These are phyloP conservation scores for Peromyscus maniculatus DNA, from an alignment of 2,113 vertebrate species.

Conservation along the genomic window DNA sequence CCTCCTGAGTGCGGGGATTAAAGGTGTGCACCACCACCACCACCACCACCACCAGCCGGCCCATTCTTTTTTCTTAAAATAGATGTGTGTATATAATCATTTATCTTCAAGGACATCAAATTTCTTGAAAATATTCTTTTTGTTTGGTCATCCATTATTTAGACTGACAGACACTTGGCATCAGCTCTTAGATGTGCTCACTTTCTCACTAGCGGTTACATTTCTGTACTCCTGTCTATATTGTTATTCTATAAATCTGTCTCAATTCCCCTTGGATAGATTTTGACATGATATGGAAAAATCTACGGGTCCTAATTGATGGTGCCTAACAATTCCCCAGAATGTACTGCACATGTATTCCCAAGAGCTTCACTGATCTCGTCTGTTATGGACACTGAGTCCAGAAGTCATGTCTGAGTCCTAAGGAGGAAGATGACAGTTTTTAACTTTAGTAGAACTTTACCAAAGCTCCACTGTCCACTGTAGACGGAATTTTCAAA, in stretches of 20 bases:
- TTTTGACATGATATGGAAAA: neutral
- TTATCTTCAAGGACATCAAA: neutral
- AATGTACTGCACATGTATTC: neutral
- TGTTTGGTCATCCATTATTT: neutral
- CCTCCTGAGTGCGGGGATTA: neutral
- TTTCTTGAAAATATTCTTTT: conserved; percentile 37
- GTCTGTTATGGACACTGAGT: conserved; percentile 86
- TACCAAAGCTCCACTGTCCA: conserved; percentile 61
- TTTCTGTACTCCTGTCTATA: neutral
- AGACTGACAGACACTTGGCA: neutral
- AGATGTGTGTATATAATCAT: no score
- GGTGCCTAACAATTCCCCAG: conserved; percentile 67
- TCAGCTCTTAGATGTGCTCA: neutral
- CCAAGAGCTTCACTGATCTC: neutral
- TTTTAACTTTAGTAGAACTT: conserved; percentile 54
- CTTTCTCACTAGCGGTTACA: neutral
- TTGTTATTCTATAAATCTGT: neutral
- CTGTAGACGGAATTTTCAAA: conserved; percentile 86
- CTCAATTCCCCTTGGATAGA: conserved; percentile 40
- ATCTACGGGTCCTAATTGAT: neutral
- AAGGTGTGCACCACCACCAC: neutral
- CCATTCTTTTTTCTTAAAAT: neutral
- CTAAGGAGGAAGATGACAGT: conserved; percentile 10
- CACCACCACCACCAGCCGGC: no score
- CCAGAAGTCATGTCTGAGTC: conserved; percentile 74